A percentile compares a stretch with the other conserved stretches of the same genome.
These are phyloP conservation scores for Sthenelais limicola DNA, from an alignment of 2,888 invertebrate genomes.

Conservation along the genomic window DNA sequence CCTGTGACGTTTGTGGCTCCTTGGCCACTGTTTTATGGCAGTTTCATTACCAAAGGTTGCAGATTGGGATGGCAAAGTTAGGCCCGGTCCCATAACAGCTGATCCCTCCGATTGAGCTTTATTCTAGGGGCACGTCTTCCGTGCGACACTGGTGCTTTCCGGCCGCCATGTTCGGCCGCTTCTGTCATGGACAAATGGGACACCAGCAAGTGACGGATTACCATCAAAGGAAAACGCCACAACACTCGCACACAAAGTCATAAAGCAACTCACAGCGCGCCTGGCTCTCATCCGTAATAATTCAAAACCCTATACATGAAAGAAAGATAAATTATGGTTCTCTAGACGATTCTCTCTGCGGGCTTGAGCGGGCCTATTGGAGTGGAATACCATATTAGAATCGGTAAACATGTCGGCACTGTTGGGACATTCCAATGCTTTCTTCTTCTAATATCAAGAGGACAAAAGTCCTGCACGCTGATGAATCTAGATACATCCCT, in stretches of 20 bases:
- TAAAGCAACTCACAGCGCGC: conserved; percentile 11
- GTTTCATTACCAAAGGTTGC: conserved; percentile 37
- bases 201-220: conserved; percentile 22
- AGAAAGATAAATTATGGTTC: conserved; percentile 5
- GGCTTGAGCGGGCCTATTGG: too few species aligned
- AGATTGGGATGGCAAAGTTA: conserved; percentile 26
- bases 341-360: too few species aligned
- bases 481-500: too few species aligned
- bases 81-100: conserved; percentile 33
- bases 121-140: conserved; percentile 27
- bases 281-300: conserved; percentile 25
- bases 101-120: conserved; percentile 37
- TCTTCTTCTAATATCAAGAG: too few species aligned
- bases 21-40: conserved; percentile 31
- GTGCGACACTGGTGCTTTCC: conserved; percentile 31
- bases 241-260: conserved; percentile 10
- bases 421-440: too few species aligned
- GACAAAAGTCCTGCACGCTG: too few species aligned
- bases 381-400: too few species aligned
- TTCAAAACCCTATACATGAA: conserved; percentile 2
- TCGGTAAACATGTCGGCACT: too few species aligned
- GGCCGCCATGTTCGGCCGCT: not conserved
- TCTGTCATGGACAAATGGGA: conserved; percentile 29
- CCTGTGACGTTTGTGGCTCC: conserved; percentile 15
- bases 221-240: conserved; percentile 18